Evolutionary conservation across 2,888 invertebrate species (phyloP), one percentile per base, ranked within the genome.

Genomic region (Empis livida): DNA sequence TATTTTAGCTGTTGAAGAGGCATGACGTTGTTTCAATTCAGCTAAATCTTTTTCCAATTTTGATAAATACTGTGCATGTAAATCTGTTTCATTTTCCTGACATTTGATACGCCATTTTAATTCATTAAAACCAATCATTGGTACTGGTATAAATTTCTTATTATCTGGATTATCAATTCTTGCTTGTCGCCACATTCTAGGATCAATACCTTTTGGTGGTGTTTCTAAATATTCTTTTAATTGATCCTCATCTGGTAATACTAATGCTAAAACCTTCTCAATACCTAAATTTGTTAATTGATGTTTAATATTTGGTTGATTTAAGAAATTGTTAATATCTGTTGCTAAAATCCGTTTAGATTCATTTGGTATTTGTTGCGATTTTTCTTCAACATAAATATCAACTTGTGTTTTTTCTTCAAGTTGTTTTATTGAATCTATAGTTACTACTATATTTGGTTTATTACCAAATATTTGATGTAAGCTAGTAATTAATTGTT

Each of bases 141-240:
- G 92, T 11, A 93, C 88, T 0, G 97, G 97, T 60, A 99, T 84
- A 58, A 92, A 86, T 59, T 82, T 82, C 32, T 79, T 79, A 1
- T 90, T 80, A 67, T 96, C 89, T 0, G 97, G 99, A 72, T 99
- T 99, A 61, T 96, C 95, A 27, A 84, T 72, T 60, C 93, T 92
- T 0, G 96, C 96, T 67, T 97, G 95, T 60, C 88, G 84, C 99
- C 99, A 99, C 58, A 96, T 74, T 51, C 91, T 75, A 43, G 84
- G 81, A 67, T 95, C 93, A 61, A 96, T 86, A n/a, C 93, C 86
- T 53, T 80, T 77, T 1, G 95, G 96, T n/a, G 95, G 85, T 56
- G 80, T 84, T 57, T 89, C 87, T 49, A 95, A 71, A 69, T 96
- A 97, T 57, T 91, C 86, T 55, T 88, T 84, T 14, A 92, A 61